phyloP scores from a whole-genome alignment of 1,140 invertebrate genomes.

The Aphis craccivora region DNA sequence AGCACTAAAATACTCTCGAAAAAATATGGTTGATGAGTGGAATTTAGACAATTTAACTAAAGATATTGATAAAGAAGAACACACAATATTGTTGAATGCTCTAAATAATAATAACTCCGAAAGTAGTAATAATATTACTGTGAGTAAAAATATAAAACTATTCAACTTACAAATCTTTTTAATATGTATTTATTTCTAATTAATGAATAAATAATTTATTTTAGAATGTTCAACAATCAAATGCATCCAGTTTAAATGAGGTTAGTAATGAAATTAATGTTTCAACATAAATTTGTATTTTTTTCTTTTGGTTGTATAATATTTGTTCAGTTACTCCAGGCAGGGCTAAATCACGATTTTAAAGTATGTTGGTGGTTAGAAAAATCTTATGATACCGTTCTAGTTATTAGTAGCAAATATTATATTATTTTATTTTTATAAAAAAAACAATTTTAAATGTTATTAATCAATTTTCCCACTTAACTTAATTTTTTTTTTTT shows the following conservation, averaged over 20 bases:
- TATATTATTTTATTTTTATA: no score
- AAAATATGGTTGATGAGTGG: background rate
- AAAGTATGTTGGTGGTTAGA: no score
- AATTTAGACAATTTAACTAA: background rate
- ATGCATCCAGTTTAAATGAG: background rate
- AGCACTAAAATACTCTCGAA: background rate
- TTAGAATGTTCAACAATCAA: background rate
- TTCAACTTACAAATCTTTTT: background rate
- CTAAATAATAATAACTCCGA: background rate
- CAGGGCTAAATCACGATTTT: no score
- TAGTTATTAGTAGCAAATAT: no score
- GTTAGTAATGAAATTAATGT: background rate
- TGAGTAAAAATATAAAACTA: conserved; percentile 21
- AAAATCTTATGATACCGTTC: no score
- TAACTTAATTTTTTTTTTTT: no score
- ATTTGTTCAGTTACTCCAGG: no score
- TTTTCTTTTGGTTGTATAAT: no score
- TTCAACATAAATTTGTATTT: background rate
- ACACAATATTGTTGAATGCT: background rate
- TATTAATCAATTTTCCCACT: no score
- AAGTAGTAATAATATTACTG: background rate
- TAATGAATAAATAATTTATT: background rate
- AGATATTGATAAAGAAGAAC: conserved; percentile 41
- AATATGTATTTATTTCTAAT: no score
- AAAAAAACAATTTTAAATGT: no score